These are phyloP conservation scores for Dreissena rostriformis DNA, from an alignment of 1,140 invertebrate species.

Conservation along the genomic window DNA sequence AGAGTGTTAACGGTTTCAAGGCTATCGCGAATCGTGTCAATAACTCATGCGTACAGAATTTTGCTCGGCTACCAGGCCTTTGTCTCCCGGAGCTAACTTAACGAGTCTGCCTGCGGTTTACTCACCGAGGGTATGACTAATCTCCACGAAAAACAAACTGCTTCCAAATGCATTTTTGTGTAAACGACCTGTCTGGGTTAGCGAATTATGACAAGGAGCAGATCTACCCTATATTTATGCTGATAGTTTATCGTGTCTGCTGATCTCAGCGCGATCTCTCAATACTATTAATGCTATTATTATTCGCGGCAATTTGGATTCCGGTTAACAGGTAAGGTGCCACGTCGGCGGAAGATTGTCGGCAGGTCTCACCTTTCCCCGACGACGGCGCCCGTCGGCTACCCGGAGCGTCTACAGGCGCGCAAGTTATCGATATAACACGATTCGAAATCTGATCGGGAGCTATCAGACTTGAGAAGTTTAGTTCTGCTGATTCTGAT, in stretches of 20 bases:
- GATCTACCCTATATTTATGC: background rate
- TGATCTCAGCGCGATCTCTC: background rate
- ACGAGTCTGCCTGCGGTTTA: background rate
- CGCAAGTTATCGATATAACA: no score
- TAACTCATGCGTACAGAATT: no score
- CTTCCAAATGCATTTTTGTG: background rate
- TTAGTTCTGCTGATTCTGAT: no score
- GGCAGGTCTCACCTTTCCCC: background rate
- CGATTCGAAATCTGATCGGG: no score
- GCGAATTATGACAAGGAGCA: slow-evolving; percentile 2
- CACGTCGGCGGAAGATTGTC: background rate
- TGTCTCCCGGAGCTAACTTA: no score
- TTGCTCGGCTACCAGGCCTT: no score
- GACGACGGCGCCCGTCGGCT: background rate
- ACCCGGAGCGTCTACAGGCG: background rate
- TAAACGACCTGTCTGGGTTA: background rate
- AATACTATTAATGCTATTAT: no score
- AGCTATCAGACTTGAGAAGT: no score
- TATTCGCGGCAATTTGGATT: no score
- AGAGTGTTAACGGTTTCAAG: no score
- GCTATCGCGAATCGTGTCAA: no score
- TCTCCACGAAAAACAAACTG: background rate
- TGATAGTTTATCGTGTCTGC: background rate
- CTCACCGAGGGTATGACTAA: background rate
- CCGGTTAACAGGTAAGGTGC: background rate